Evolutionary conservation across 2,797 vertebrate genomes (phyloP).

Genomic region (Bucorvus abyssinicus): DNA sequence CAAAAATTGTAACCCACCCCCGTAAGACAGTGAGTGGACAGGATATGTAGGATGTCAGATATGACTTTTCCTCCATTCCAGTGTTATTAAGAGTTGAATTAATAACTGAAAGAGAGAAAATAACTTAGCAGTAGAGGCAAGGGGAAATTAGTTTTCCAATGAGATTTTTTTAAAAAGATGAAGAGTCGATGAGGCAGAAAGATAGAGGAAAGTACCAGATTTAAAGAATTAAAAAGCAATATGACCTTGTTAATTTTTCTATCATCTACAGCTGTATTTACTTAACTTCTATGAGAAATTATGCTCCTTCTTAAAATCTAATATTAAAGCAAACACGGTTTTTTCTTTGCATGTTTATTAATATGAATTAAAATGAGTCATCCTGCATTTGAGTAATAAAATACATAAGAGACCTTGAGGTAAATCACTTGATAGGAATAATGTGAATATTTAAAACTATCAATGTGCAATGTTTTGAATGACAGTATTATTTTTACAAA

Average conservation of each 20-base stretch:
- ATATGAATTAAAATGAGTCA: background rate
- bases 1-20: background rate
- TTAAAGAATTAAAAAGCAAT: constrained; percentile 10
- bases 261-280: background rate
- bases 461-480: background rate
- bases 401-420: background rate
- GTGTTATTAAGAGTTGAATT: background rate
- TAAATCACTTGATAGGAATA: background rate
- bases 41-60: background rate
- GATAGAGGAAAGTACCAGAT: background rate
- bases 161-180: constrained; percentile 26
- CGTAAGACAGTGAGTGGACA: background rate
- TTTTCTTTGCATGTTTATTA: constrained; percentile 6
- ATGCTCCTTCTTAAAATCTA: background rate
- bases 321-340: background rate
- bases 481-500: background rate
- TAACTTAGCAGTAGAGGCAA: background rate
- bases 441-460: background rate
- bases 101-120: constrained; percentile 20
- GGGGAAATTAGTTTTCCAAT: constrained; percentile 15
- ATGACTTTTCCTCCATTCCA: background rate
- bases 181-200: background rate
- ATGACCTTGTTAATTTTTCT: constrained; percentile 43
- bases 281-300: background rate
- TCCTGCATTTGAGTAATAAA: background rate